A percentile compares a stretch with the other conserved stretches of the same genome.
phyloP scores from a whole-genome alignment of 2,797 vertebrate genomes.

The Pangasius djambal region DNA sequence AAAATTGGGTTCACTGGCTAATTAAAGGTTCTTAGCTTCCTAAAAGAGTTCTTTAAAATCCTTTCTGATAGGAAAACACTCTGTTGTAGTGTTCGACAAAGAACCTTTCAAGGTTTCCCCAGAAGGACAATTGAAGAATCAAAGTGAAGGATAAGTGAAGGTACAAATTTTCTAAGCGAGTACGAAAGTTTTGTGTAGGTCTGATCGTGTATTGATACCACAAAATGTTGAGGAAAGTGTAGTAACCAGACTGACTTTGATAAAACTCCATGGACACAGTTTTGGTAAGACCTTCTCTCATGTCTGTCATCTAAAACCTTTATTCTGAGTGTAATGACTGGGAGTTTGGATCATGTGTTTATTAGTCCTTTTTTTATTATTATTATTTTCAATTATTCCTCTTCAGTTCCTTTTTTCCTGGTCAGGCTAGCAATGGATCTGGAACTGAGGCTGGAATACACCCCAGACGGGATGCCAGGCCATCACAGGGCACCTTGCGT shows the following conservation, averaged over 20 bases:
- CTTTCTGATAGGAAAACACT: not conserved
- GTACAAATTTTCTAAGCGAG: not conserved
- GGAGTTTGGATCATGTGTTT: not conserved
- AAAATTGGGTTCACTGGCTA: too few species aligned
- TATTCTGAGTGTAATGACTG: not conserved
- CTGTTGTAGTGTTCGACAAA: not conserved
- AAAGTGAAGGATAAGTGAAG: too few species aligned
- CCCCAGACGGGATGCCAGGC: not conserved
- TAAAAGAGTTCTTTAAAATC: not conserved
- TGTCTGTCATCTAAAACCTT: not conserved
- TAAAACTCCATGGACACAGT: not conserved
- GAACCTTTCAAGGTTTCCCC: not conserved
- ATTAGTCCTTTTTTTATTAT: not conserved
- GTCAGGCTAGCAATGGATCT: not conserved
- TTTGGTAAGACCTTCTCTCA: not conserved
- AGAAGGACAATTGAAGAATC: too few species aligned
- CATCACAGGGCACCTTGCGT: too few species aligned
- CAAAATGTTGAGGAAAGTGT: not conserved
- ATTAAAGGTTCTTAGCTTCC: not conserved
- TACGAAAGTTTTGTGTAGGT: not conserved
- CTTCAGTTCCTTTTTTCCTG: not conserved
- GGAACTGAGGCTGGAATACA: not conserved
- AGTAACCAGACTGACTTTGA: not conserved
- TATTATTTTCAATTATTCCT: too few species aligned
- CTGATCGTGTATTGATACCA: not conserved